These are phyloP conservation scores for Trissolcus basalis DNA, from an alignment of 1,140 invertebrate genomes.

Conservation along the genomic window DNA sequence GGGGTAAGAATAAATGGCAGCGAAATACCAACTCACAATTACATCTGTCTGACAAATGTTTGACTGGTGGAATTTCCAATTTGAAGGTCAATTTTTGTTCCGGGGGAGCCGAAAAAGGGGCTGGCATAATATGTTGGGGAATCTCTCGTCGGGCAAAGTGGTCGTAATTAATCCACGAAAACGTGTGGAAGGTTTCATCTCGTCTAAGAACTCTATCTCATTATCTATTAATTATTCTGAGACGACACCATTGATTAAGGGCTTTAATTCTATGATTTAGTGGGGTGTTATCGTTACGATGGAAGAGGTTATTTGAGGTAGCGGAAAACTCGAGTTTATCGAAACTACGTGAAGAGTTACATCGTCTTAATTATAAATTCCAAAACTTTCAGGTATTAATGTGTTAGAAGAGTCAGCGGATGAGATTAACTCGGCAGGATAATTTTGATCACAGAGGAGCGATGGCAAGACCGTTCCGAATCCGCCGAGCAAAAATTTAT, in stretches of 20 bases:
- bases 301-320: constrained; percentile 23
- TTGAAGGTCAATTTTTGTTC: neutral
- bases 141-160: too few relatives aligned
- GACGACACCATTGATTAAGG: constrained; percentile 41
- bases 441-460: neutral
- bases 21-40: constrained; percentile 32
- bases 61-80: neutral
- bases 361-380: constrained; percentile 47
- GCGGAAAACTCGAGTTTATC: constrained; percentile 38
- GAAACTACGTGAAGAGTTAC: constrained; percentile 40
- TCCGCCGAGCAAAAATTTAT: too few relatives aligned
- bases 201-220: constrained; percentile 7
- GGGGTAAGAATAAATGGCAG: constrained; percentile 10
- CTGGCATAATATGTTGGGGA: neutral
- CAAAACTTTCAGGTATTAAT: constrained; percentile 39
- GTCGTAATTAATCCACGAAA: neutral
- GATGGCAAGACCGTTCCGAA: neutral
- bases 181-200: neutral
- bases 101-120: neutral
- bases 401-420: constrained; percentile 1
- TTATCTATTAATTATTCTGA: constrained; percentile 55
- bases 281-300: constrained; percentile 45
- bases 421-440: neutral
- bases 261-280: constrained; percentile 52
- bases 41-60: constrained; percentile 18